phyloP scores from a whole-genome alignment of 2,797 vertebrate genomes.

The Adelosebastes latens region DNA sequence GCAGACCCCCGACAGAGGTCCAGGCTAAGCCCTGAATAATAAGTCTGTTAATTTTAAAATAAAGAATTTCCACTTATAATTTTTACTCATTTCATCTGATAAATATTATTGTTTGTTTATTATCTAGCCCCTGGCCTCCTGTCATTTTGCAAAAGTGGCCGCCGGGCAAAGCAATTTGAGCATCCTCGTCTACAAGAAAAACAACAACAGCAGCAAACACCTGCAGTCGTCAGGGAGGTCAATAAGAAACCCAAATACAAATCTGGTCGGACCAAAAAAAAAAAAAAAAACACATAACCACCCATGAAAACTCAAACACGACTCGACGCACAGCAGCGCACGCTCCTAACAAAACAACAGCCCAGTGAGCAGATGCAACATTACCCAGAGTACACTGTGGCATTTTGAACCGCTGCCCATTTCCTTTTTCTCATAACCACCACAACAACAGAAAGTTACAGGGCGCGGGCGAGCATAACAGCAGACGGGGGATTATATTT shows the following conservation, averaged over 20 bases:
- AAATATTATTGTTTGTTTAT: not conserved
- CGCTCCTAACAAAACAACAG: not conserved
- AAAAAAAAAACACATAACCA: not conserved
- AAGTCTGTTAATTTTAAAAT: not conserved
- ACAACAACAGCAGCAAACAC: conserved; percentile 27
- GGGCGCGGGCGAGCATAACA: not conserved
- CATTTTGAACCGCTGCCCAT: conserved; percentile 30
- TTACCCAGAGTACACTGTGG: conserved; percentile 20
- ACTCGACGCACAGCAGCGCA: not conserved
- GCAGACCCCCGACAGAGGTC: not conserved
- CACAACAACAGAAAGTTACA: conserved; percentile 33
- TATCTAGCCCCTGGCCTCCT: not conserved
- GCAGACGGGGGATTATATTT: conserved; percentile 31
- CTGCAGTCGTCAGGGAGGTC: conserved; percentile 17
- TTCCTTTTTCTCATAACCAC: conserved; percentile 23
- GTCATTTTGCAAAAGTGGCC: not conserved
- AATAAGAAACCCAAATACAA: conserved; percentile 20
- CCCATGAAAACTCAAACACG: not conserved
- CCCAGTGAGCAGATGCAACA: conserved; percentile 6
- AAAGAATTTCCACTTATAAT: not conserved
- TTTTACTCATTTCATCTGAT: not conserved
- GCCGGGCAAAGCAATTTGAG: not conserved
- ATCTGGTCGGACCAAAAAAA: not conserved
- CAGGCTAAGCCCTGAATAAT: not conserved
- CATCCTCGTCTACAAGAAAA: not conserved